Base-by-base conservation (phyloP, 2,113 vertebrate genomes). In the Columba janthina region DNA sequence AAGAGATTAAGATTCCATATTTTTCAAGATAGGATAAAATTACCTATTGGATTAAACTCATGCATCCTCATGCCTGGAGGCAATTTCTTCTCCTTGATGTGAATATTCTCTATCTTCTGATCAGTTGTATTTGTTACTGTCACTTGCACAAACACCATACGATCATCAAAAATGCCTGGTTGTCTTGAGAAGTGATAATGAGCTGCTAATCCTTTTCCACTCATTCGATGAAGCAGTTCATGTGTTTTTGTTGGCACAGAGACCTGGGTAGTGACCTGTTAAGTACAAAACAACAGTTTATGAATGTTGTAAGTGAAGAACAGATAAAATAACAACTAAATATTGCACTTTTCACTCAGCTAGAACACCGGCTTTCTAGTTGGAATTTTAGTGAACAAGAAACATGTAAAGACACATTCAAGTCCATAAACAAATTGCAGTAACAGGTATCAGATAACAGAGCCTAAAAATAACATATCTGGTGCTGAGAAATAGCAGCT, bases 221-320 rank as follows among this genome's bases (percentile, higher is more conserved):
- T 99, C 99, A 99, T 99, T 54, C 99, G 98, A 97, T 99, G 99
- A 96, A 99, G 99, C 46, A 99, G 98, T 89, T 98, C 98, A 20
- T 98, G 96, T 36, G 97, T 98, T 96, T 98, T 98, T 91, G 97
- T 95, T 9, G 99, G 99, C 48, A 99, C 98, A 86, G 98, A 99
- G 25, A 98, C 97, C 26, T 98, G 98, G 32, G 94, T 86, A 91
- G 97, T 98, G 61, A 99, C 98, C 99, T 99, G 83, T 80, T 61
- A 65, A 54, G 76, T 32, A 77, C 15, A 90, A 87, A 86, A 54
- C 60, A 88, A 75, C 8, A 76, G 71, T 88, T 91, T 84, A n/a
- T 77, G 62, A 97, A 94, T 32, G 34, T 28, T n/a, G 7, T 24
- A 89, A 90, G 21, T 2, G 3, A 94, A 83, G 53, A 91, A 65